These are phyloP conservation scores for Syngnathus acus DNA, from an alignment of 2,797 vertebrate genomes.

Conservation along the genomic window DNA sequence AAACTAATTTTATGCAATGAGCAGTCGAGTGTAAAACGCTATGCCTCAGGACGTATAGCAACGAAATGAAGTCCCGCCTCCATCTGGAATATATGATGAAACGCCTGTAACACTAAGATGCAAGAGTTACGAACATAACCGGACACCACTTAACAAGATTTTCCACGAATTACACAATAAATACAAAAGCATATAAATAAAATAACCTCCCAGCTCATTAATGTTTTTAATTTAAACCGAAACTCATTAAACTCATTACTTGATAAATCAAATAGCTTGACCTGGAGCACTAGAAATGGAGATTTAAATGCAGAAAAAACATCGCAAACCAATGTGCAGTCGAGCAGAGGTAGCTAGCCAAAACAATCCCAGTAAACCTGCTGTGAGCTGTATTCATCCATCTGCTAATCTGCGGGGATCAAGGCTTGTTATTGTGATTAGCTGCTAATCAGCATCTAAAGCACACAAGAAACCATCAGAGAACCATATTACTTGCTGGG, in stretches of 20 bases:
- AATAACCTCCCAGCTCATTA: not conserved
- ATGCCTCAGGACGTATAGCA: constrained; percentile 29
- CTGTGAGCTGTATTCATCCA: constrained; percentile 54
- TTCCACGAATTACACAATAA: not conserved
- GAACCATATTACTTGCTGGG: constrained; percentile 36
- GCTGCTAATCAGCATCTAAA: constrained; percentile 78
- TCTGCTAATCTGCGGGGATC: constrained; percentile 60
- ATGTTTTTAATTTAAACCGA: constrained; percentile 1
- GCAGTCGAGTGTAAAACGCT: constrained; percentile 45
- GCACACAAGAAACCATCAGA: constrained; percentile 52
- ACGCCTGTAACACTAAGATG: constrained; percentile 11
- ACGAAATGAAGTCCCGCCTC: constrained; percentile 26
- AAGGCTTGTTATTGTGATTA: constrained; percentile 75
- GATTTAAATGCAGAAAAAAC: constrained; percentile 25
- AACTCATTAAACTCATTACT: constrained; percentile 28
- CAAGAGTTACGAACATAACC: constrained; percentile 13
- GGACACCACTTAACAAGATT: constrained; percentile 11
- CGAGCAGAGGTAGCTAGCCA: constrained; percentile 39
- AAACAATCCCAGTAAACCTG: constrained; percentile 54
- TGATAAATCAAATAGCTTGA: constrained; percentile 14
- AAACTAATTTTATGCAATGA: constrained; percentile 25
- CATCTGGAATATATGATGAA: constrained; percentile 32
- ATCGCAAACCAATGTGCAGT: constrained; percentile 25
- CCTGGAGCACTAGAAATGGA: not conserved
- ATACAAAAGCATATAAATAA: constrained; percentile 9